Conservation (phyloP, 2,113 vertebrate species). For the Rhinolophus ferrumequinum region DNA sequence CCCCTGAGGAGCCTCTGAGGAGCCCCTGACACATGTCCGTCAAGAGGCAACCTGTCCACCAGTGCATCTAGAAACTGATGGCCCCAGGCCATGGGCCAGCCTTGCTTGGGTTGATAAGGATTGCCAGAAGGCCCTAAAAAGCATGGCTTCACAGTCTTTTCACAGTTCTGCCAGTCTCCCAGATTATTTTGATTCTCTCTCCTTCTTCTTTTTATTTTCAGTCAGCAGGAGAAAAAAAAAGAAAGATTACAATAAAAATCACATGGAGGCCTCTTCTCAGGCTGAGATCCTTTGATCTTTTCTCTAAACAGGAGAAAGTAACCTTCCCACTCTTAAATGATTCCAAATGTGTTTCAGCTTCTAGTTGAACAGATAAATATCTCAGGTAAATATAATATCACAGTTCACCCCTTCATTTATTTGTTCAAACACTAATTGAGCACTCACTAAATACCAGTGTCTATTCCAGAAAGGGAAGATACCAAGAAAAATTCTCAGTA, state of each 20-base stretch:
- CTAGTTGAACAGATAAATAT: not conserved
- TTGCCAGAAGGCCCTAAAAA: slow-evolving; percentile 38
- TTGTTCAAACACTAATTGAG: not conserved
- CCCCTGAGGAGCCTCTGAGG: not conserved
- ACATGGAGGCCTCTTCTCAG: slow-evolving; percentile 31
- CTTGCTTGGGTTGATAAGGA: slow-evolving; percentile 38
- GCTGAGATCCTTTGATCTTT: slow-evolving; percentile 35
- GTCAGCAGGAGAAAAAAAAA: slow-evolving; percentile 33
- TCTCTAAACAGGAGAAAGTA: slow-evolving; percentile 18
- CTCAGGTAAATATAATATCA: not conserved
- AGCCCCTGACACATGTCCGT: not conserved
- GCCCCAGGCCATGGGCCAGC: not conserved
- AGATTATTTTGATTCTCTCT: slow-evolving; percentile 28
- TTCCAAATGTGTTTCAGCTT: not conserved
- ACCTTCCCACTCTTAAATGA: not conserved
- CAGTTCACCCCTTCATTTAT: not conserved
- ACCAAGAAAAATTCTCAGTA: not conserved
- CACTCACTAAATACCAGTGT: not conserved
- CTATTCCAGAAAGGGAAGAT: not conserved
- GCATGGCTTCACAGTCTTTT: slow-evolving; percentile 33
- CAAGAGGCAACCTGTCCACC: not conserved
- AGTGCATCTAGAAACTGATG: not conserved
- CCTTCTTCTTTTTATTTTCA: slow-evolving; percentile 10
- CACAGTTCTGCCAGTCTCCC: slow-evolving; percentile 26
- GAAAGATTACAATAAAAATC: slow-evolving; percentile 57